Percentiles rank a stretch among this genome's conserved stretches.
Conservation (phyloP, 37 sponge, comb jelly and placozoan species). For the Halisarca cf. caerulea region DNA sequence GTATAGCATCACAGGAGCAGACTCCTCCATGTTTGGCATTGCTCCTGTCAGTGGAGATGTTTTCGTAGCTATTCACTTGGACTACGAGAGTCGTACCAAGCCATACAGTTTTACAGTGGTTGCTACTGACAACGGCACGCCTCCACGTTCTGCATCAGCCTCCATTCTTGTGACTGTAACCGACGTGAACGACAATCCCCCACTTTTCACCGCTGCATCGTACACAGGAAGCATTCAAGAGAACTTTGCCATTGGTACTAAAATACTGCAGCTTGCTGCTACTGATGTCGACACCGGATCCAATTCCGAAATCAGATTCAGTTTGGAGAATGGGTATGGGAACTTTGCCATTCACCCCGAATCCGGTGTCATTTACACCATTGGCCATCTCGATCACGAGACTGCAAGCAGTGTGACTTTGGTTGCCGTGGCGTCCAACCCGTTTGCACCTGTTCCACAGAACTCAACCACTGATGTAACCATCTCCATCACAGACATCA, state of each 20-base stretch:
- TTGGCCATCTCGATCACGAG: conserved; percentile 48
- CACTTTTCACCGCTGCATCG: conserved; percentile 31
- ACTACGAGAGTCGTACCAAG: conserved; percentile 4
- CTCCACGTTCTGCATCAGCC: conserved; percentile 31
- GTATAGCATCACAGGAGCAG: conserved; percentile 10
- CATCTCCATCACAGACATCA: conserved; percentile 56
- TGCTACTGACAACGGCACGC: conserved; percentile 49
- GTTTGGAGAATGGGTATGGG: conserved; percentile 4
- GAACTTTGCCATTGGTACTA: conserved; percentile 61
- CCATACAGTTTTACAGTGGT: conserved; percentile 36
- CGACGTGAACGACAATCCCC: conserved; percentile 73
- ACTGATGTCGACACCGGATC: conserved; percentile 50
- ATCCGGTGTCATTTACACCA: conserved; percentile 72
- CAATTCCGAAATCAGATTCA: conserved; percentile 29
- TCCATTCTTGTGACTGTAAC: conserved; percentile 30
- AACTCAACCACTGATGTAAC: not conserved
- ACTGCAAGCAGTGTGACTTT: conserved; percentile 31
- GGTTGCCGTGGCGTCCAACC: conserved; percentile 63
- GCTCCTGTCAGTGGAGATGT: conserved; percentile 48
- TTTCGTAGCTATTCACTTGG: not conserved
- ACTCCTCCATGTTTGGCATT: conserved; percentile 24
- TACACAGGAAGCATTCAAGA: conserved; percentile 46
- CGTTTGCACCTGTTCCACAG: not conserved
- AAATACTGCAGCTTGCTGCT: conserved; percentile 46
- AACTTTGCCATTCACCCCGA: conserved; percentile 63